Evolutionary conservation across 30 jellyfish, hydroid and myxozoan species (phyloP).

Genomic region (Pseudorhiza aurosa): DNA sequence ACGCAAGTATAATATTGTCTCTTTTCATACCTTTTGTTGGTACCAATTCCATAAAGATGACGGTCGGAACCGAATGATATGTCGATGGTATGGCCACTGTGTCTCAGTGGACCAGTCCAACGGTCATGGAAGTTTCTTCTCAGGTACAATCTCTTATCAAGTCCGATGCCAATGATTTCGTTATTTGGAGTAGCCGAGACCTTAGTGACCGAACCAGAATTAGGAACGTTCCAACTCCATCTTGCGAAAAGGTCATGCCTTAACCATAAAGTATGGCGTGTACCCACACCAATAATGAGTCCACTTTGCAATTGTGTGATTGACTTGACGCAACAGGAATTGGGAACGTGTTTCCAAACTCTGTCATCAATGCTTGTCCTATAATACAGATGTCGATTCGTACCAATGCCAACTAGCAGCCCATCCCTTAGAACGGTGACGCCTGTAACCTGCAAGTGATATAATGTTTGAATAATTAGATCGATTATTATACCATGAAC

Average conservation of each 20-base stretch:
- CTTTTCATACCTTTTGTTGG: conserved; percentile 1
- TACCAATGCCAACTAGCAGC: conserved; percentile 3
- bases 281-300: conserved; percentile 7
- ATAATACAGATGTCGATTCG: neutral
- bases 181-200: neutral
- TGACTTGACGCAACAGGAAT: conserved; percentile 3
- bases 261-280: neutral
- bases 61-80: conserved; percentile 11
- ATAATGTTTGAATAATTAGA: too few relatives aligned
- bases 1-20: too few relatives aligned
- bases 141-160: neutral
- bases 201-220: conserved; percentile 6
- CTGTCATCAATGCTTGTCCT: neutral
- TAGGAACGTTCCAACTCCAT: neutral
- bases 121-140: neutral
- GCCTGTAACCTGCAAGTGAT: neutral
- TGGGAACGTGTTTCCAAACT: conserved; percentile 2
- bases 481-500: too few relatives aligned
- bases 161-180: conserved; percentile 3
- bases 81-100: conserved; percentile 10
- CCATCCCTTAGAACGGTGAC: conserved; percentile 7
- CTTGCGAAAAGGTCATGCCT: neutral
- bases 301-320: conserved; percentile 2
- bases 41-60: conserved; percentile 19
- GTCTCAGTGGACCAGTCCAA: conserved; percentile 8